These are phyloP conservation scores for Phengaris alcon DNA, from an alignment of 2,888 invertebrate species.

Conservation along the genomic window DNA sequence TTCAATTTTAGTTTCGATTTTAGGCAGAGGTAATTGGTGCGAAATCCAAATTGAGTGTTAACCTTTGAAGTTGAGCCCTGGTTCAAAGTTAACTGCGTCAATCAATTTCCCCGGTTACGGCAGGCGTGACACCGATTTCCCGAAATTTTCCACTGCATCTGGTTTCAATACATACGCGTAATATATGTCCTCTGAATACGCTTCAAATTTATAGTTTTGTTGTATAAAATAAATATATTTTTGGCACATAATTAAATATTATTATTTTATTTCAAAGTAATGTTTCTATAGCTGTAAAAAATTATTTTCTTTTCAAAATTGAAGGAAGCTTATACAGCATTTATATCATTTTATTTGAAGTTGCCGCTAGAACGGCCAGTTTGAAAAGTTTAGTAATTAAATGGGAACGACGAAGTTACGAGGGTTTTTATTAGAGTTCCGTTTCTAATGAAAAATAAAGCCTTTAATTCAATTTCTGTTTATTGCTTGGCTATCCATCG, in stretches of 20 bases:
- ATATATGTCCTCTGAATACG: slow-evolving; percentile 2
- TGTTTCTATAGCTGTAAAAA: too few species aligned
- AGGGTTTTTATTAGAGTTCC: neutral
- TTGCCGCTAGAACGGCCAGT: neutral
- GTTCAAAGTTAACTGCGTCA: slow-evolving; percentile 19
- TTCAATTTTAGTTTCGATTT: too few species aligned
- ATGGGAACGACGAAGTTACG: slow-evolving; percentile 2
- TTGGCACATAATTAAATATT: neutral
- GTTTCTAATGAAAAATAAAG: neutral
- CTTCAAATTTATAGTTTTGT: neutral
- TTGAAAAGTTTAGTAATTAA: slow-evolving; percentile 19
- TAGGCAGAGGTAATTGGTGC: neutral
- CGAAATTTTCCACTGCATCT: slow-evolving; percentile 9
- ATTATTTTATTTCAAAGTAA: neutral
- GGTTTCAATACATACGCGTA: neutral
- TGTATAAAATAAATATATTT: neutral
- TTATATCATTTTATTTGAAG: slow-evolving; percentile 6
- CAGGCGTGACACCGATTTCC: slow-evolving; percentile 7
- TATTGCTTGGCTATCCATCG: neutral
- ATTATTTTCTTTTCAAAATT: neutral
- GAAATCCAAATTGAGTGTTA: slow-evolving; percentile 6
- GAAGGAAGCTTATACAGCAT: slow-evolving; percentile 7
- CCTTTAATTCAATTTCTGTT: neutral
- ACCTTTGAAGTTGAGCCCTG: neutral
- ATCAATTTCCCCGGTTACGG: slow-evolving; percentile 2